Conservation (phyloP, 2,888 invertebrate genomes). For the Torymus texanus region DNA sequence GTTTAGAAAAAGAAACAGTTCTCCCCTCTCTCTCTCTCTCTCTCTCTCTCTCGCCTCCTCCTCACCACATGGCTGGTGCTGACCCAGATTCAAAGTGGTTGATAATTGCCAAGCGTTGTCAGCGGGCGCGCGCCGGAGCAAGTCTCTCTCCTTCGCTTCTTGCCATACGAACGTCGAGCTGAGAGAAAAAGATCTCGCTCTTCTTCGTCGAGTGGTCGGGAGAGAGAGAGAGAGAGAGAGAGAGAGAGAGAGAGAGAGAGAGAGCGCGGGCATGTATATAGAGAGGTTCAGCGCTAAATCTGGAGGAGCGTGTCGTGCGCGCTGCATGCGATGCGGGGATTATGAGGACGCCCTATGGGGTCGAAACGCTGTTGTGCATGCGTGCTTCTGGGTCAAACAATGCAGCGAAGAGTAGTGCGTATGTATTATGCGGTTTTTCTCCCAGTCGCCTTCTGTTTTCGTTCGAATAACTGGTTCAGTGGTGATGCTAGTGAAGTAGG, state of each 20-base stretch:
- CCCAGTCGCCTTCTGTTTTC: too few species aligned
- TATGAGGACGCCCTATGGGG: constrained; percentile 59
- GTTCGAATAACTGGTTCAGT: too few species aligned
- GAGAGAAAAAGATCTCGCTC: constrained; percentile 37
- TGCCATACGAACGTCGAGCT: constrained; percentile 49
- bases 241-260: neutral
- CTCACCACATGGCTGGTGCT: constrained; percentile 58
- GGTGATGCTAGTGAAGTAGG: too few species aligned
- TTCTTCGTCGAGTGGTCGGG: constrained; percentile 3
- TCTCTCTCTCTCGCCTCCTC: neutral
- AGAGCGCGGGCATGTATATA: neutral
- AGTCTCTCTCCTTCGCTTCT: constrained; percentile 46
- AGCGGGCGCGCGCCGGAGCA: constrained; percentile 58
- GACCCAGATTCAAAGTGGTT: constrained; percentile 69
- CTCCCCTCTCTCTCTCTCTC: neutral
- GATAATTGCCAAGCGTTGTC: constrained; percentile 67
- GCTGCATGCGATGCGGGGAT: constrained; percentile 66
- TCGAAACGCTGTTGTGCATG: constrained; percentile 5
- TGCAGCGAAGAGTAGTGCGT: neutral
- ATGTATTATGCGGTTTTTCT: too few species aligned
- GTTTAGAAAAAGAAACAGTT: constrained; percentile 32
- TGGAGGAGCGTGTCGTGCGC: constrained; percentile 50
- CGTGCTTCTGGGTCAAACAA: constrained; percentile 41
- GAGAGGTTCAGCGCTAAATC: constrained; percentile 35
- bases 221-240: neutral